Evolutionary conservation across 2,113 vertebrate genomes (phyloP).

Genomic region (Xenotilapia flavipinnis): DNA sequence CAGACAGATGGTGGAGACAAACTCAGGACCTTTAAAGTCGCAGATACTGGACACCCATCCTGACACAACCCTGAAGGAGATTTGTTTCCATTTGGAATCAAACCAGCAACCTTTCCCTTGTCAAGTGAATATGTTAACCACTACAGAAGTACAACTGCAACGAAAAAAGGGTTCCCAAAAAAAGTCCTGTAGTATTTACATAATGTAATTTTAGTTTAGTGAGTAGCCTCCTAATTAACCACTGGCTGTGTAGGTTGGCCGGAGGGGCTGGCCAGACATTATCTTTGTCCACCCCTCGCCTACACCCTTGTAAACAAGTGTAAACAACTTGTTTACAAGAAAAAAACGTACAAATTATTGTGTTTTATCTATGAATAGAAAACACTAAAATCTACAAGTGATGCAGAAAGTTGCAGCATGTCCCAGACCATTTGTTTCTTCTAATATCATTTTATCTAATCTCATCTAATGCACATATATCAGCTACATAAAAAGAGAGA

Average conservation of each 20-base stretch:
- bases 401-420: not conserved
- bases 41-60: not conserved
- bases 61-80: not conserved
- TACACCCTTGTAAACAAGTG: not conserved
- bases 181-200: not conserved
- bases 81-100: not conserved
- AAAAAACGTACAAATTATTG: not conserved
- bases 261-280: not conserved
- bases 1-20: not conserved
- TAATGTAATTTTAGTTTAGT: not conserved
- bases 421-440: not conserved
- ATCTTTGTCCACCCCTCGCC: not conserved
- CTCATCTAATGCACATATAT: not conserved
- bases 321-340: not conserved
- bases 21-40: not conserved
- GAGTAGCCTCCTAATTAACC: not conserved
- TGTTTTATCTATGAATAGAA: not conserved
- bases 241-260: not conserved
- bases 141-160: not conserved
- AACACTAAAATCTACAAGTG: not conserved
- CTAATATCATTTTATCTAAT: not conserved
- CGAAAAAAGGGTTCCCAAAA: not conserved
- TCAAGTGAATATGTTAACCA: not conserved
- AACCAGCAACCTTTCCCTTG: not conserved
- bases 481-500: not conserved